phyloP scores from a whole-genome alignment of 2,113 vertebrate species.

The Nothobranchius furzeri region DNA sequence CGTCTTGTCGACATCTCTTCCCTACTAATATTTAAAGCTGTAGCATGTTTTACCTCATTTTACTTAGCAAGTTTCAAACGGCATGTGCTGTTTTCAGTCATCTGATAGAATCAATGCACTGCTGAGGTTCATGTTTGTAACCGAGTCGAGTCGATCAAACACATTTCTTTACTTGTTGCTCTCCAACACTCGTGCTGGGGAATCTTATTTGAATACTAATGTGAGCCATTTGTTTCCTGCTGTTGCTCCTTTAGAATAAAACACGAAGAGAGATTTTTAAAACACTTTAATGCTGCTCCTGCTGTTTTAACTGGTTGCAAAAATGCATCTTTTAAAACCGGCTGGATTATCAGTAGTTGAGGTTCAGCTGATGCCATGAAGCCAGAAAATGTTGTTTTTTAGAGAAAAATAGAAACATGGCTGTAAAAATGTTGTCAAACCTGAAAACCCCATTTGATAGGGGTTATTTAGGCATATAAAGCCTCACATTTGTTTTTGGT shows the following conservation, averaged over 20 bases:
- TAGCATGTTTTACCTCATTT: too few relatives aligned
- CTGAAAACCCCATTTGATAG: not conserved
- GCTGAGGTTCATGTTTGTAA: slow-evolving; percentile 13
- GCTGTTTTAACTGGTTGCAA: too few relatives aligned
- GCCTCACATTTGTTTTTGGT: not conserved
- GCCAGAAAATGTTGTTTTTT: not conserved
- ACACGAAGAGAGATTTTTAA: not conserved
- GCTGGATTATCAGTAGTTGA: not conserved
- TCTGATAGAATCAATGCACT: not conserved
- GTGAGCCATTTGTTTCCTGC: not conserved
- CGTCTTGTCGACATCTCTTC: too few relatives aligned
- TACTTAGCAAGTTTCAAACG: too few relatives aligned
- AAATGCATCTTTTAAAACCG: not conserved
- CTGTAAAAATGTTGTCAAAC: too few relatives aligned
- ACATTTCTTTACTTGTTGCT: not conserved
- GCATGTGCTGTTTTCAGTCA: not conserved
- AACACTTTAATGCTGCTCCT: too few relatives aligned
- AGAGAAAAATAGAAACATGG: not conserved
- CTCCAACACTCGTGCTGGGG: not conserved
- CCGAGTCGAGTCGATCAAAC: slow-evolving; percentile 3
- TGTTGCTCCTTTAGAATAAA: not conserved
- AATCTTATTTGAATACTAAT: not conserved
- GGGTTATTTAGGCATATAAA: not conserved
- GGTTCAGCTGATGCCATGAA: not conserved
- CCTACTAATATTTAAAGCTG: too few relatives aligned